A percentile compares a stretch with the other conserved stretches of the same genome.
phyloP scores from a whole-genome alignment of 2,888 invertebrate species.

The Brachyptera risi region DNA sequence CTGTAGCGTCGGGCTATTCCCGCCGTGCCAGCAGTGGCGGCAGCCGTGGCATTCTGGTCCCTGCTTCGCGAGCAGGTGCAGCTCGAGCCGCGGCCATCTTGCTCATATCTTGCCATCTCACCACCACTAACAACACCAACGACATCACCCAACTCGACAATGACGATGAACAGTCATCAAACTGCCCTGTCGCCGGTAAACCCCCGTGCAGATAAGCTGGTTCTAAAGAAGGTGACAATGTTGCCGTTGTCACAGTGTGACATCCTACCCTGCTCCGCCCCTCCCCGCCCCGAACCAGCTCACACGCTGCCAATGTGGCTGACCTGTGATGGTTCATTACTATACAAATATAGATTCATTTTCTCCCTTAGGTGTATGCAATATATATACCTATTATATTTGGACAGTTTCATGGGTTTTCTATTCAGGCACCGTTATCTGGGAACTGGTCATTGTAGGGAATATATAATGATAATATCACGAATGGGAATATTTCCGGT shows the following conservation, averaged over 20 bases:
- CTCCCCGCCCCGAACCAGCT: too few species aligned
- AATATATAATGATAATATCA: too few species aligned
- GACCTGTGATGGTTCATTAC: too few species aligned
- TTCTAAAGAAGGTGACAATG: conserved; percentile 1
- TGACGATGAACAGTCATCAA: conserved; percentile 14
- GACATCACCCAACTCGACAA: conserved; percentile 21
- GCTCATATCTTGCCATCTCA: conserved; percentile 85
- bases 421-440: too few species aligned
- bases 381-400: too few species aligned
- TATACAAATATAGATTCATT: too few species aligned
- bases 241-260: not conserved
- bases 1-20: conserved; percentile 49
- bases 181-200: conserved; percentile 16
- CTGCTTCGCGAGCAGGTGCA: conserved; percentile 88
- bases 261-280: too few species aligned
- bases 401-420: too few species aligned
- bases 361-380: too few species aligned
- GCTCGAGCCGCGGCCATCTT: conserved; percentile 91
- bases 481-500: too few species aligned
- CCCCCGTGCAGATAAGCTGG: conserved; percentile 6
- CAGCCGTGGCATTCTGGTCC: conserved; percentile 65
- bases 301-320: too few species aligned
- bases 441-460: too few species aligned
- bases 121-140: conserved; percentile 29
- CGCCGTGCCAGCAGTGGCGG: conserved; percentile 55